Evolutionary conservation across 2,113 vertebrate species (phyloP).

Genomic region (Progne subis): DNA sequence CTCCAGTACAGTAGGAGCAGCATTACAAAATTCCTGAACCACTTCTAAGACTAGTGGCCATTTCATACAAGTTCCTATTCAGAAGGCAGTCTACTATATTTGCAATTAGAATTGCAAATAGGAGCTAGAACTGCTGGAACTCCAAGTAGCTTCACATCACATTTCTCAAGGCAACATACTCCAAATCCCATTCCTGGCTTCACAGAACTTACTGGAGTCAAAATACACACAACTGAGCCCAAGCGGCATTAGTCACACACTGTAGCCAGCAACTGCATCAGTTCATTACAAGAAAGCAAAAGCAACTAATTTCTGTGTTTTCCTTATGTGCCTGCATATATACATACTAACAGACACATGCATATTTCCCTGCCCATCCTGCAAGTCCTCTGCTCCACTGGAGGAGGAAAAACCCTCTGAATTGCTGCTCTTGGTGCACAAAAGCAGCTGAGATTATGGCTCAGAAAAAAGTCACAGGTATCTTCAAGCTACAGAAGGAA

Average conservation of each 20-base stretch:
- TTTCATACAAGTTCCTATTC: slow-evolving; percentile 50
- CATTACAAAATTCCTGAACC: slow-evolving; percentile 34
- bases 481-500: neutral
- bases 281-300: neutral
- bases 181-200: neutral
- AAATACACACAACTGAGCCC: neutral
- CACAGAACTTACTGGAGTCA: neutral
- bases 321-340: neutral
- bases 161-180: neutral
- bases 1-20: slow-evolving; percentile 18
- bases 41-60: neutral
- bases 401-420: neutral
- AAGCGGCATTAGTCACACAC: neutral
- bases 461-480: neutral
- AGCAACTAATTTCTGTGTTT: neutral
- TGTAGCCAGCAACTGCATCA: neutral
- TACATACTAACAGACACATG: accelerated
- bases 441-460: neutral
- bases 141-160: neutral
- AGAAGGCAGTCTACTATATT: neutral
- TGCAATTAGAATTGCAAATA: slow-evolving; percentile 9
- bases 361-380: neutral
- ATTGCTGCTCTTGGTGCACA: neutral
- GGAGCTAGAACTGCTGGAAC: neutral
- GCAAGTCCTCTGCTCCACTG: neutral